Evolutionary conservation across 2,888 invertebrate species (phyloP), one percentile per base, ranked within the genome.

Genomic region (Tachina fera): DNA sequence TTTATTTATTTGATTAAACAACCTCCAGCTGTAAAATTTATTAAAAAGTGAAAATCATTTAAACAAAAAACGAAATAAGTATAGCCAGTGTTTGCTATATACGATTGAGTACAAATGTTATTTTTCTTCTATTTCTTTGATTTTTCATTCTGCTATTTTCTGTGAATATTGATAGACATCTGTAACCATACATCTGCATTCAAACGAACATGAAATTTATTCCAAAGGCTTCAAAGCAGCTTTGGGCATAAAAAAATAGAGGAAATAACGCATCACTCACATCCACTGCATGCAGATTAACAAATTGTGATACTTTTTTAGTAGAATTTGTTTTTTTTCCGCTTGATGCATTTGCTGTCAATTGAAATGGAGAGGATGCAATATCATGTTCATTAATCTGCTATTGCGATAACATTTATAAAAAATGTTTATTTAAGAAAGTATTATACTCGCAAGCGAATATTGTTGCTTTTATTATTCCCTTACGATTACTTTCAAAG

Each of bases 341-440:
- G 76, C 60, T 41, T 75, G 49, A 31, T 53, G 43, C 45, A 68
- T 60, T 83, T 82, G 70, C 19, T 82, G 65, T 71, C 81, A 77
- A 75, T 63, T 81, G 68, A 77, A 79, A 78, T 71, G 75, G 67
- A 74, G 49, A 74, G 87, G 87, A 88, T 83, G 87, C 77, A 87
- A 88, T 87, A 87, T 87, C 81, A 53, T 87, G 87, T 87, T 87
- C 85, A 88, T 88, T 86, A 87, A 88, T 88, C 87, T 88, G 56
- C 45, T 68, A 86, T 75, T 83, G 85, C 83, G 87, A 87, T 87
- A 87, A 84, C 86, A 84, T 84, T 81, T 76, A 76, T 63, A 72
- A 68, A 31, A 81, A 78, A 22, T 71, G 83, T 77, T 83, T 78
- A 72, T 68, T 72, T 78, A 78, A 72, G 83, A 78, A 83, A 74